Percentiles rank a stretch among this genome's conserved stretches.
These are phyloP conservation scores for Pteromalus puparum DNA, from an alignment of 1,140 invertebrate genomes.

Conservation along the genomic window DNA sequence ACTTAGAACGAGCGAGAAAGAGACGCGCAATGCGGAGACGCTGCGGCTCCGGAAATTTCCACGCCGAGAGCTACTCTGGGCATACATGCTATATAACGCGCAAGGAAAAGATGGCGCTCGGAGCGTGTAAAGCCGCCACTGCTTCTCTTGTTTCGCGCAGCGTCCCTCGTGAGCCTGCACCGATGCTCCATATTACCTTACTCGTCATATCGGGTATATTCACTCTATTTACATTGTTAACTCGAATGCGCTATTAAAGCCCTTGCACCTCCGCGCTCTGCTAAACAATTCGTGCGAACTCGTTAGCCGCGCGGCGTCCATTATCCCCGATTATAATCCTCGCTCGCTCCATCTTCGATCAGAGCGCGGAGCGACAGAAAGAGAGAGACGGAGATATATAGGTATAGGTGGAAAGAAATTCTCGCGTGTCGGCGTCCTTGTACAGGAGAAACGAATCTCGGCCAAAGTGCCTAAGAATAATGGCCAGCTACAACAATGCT, in stretches of 20 bases:
- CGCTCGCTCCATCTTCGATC: background rate
- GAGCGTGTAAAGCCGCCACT: background rate
- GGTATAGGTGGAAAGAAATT: background rate
- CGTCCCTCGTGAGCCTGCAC: constrained; percentile 2
- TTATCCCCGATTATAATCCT: background rate
- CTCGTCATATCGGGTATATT: no score
- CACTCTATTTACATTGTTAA: no score
- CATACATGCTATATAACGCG: background rate
- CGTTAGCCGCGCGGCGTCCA: background rate
- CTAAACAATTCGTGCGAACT: background rate
- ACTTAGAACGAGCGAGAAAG: background rate
- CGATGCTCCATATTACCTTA: no score
- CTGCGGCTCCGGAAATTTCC: constrained; percentile 36
- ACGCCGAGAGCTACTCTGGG: background rate
- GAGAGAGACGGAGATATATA: background rate
- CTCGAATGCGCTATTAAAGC: background rate
- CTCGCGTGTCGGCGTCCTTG: background rate
- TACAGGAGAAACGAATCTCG: background rate
- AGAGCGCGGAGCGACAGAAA: no score
- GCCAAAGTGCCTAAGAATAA: background rate
- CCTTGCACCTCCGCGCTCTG: background rate
- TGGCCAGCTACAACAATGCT: background rate
- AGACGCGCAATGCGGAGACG: background rate
- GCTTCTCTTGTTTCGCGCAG: constrained; percentile 41
- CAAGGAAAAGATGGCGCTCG: constrained; percentile 46